Percentiles rank a stretch among this genome's conserved stretches.
phyloP scores from a whole-genome alignment of 2,888 invertebrate genomes.

The Dryocosmus kuriphilus region DNA sequence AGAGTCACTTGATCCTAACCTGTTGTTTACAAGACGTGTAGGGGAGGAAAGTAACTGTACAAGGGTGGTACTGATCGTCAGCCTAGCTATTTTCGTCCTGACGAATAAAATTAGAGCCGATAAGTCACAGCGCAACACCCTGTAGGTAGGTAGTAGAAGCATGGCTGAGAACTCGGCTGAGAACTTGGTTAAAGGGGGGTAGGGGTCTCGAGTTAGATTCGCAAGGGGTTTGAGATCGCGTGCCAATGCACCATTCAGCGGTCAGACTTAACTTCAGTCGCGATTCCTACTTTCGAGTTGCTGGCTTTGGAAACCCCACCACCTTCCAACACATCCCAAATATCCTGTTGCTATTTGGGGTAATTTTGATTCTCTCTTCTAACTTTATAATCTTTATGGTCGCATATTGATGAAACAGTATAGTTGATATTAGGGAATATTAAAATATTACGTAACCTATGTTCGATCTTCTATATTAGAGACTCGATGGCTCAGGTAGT shows the following conservation, averaged over 20 bases:
- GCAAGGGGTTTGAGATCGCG: conserved; percentile 72
- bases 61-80: conserved; percentile 56
- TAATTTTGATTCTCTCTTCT: conserved; percentile 65
- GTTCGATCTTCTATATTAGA: too few relatives aligned
- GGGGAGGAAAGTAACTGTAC: conserved; percentile 53
- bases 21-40: conserved; percentile 23
- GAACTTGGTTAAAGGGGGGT: conserved; percentile 51
- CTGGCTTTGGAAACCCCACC: conserved; percentile 51
- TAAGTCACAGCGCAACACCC: conserved; percentile 73
- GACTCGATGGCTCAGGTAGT: too few relatives aligned
- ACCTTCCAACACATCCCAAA: conserved; percentile 47
- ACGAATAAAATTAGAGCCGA: conserved; percentile 77
- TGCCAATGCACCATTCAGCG: conserved; percentile 75
- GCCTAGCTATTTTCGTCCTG: conserved; percentile 68
- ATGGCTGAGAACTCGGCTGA: conserved; percentile 46
- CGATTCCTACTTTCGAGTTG: conserved; percentile 73
- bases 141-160: conserved; percentile 49
- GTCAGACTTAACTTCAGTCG: conserved; percentile 73
- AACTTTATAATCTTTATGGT: neutral
- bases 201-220: conserved; percentile 69
- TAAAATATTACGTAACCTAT: too few relatives aligned
- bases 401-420: conserved; percentile 10
- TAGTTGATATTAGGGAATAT: neutral
- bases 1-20: neutral
- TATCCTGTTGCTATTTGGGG: conserved; percentile 70